Base-by-base conservation (phyloP, 2,113 vertebrate species). In the Origma solitaria region DNA sequence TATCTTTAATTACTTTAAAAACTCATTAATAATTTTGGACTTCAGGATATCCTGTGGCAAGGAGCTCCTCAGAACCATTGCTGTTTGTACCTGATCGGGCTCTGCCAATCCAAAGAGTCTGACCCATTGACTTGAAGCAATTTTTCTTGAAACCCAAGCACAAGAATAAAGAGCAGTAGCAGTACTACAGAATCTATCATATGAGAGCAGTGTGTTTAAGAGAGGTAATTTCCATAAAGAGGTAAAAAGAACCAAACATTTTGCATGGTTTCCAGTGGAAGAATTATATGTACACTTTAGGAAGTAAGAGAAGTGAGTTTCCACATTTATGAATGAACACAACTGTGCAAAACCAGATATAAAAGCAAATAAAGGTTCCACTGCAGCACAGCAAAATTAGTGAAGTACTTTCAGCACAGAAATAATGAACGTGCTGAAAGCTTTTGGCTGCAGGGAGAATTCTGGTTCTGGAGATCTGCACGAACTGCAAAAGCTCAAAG, bases 331-430 rank as follows among this genome's bases (percentile, higher is more conserved):
- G 92, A 75, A 85, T 66, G 66, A 90, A 45, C 44, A 33, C 6
- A 27, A 42, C 49, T 69, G 73, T 87, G 61, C 27, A 87, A 92
- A 96, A 23, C 30, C 50, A 76, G 33, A 35, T 80, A 72, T 72
- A 72, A 95, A 90, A 88, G 66, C 85, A 95, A 95, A 95, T 92
- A 80, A 89, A 91, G 78, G 30, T 83, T 94, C 75, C 82, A 77
- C 84, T 95, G 93, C 65, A 85, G 57, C 50, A 38, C 1, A 2
- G 62, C 75, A 65, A 88, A 95, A 82, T 51, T 75, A 77, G 23
- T 38, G 50, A 73, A 87, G 13, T 42, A 37, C 65, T 92, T 96
- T 90, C 57, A 73, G 35, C 44, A 84, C 44, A 86, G 40, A 91
- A 72, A 62, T 87, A 66, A 90, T 62, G 27, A 84, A 82, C 0